Percentiles rank a stretch among this genome's conserved stretches.
phyloP scores from a whole-genome alignment of 2,888 invertebrate genomes.

The Xestia rhomboidea region DNA sequence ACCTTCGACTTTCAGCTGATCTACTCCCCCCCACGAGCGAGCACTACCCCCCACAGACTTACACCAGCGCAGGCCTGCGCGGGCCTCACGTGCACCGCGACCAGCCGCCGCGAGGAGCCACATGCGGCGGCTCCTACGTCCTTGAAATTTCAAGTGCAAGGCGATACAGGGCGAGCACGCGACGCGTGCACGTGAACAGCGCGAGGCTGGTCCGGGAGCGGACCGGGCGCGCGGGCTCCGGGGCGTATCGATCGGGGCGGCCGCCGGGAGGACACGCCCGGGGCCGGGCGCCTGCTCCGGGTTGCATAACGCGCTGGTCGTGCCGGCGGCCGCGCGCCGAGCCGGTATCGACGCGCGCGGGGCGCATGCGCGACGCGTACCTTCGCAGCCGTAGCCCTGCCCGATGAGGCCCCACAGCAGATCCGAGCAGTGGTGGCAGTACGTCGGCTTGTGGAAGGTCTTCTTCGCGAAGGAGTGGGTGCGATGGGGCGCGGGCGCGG shows the following conservation, averaged over 20 bases:
- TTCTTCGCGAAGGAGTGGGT: slow-evolving; percentile 99
- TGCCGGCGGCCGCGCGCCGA: slow-evolving; percentile 81
- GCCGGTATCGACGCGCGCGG: slow-evolving; percentile 85
- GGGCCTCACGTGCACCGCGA: slow-evolving; percentile 46
- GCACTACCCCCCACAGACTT: slow-evolving; percentile 41
- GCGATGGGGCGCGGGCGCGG: slow-evolving; percentile 92
- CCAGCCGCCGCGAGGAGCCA: slow-evolving; percentile 47
- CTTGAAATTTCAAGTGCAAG: slow-evolving; percentile 78
- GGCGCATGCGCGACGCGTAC: slow-evolving; percentile 92
- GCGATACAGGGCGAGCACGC: slow-evolving; percentile 64
- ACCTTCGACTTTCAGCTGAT: slow-evolving; percentile 73
- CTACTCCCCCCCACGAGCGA: slow-evolving; percentile 23
- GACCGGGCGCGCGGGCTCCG: slow-evolving; percentile 53
- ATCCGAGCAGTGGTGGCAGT: slow-evolving; percentile 99
- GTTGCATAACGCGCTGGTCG: slow-evolving; percentile 86
- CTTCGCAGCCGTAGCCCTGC: slow-evolving; percentile 99
- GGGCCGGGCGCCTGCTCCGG: slow-evolving; percentile 82
- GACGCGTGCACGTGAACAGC: slow-evolving; percentile 62
- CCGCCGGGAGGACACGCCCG: slow-evolving; percentile 83
- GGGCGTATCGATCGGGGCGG: slow-evolving; percentile 63
- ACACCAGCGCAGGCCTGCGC: slow-evolving; percentile 36
- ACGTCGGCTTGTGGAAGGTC: slow-evolving; percentile 99
- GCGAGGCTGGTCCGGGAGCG: slow-evolving; percentile 52
- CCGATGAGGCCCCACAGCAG: slow-evolving; percentile 99
- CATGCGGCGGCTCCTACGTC: slow-evolving; percentile 58